phyloP scores from a whole-genome alignment of 2,113 vertebrate species.

The Macrotus californicus region DNA sequence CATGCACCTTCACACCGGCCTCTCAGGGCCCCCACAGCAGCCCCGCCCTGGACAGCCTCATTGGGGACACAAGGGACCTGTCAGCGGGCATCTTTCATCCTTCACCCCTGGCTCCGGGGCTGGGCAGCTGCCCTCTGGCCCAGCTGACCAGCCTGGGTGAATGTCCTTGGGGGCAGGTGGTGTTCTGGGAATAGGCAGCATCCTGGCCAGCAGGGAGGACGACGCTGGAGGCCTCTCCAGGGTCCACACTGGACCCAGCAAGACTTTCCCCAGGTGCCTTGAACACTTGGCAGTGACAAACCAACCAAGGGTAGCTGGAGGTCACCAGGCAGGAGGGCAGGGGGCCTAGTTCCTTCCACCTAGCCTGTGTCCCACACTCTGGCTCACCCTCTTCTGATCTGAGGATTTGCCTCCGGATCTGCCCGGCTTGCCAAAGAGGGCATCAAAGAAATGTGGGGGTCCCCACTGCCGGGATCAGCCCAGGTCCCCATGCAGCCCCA shows the following conservation, averaged over 20 bases:
- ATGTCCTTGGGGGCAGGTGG: neutral
- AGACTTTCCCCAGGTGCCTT: neutral
- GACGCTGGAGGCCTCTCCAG: neutral
- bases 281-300: neutral
- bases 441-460: neutral
- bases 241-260: neutral
- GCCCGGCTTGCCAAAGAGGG: neutral
- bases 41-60: rapidly evolving
- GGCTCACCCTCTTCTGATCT: too few species aligned
- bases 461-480: neutral
- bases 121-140: neutral
- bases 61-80: neutral
- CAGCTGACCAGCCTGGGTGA: neutral
- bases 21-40: rapidly evolving
- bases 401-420: neutral
- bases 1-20: neutral
- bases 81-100: neutral
- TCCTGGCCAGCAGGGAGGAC: neutral
- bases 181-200: neutral
- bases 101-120: neutral
- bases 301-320: rapidly evolving
- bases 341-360: neutral
- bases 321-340: rapidly evolving
- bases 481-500: rapidly evolving
- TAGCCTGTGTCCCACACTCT: neutral